phyloP scores from a whole-genome alignment of 2,113 vertebrate species.

The Propithecus coquereli region DNA sequence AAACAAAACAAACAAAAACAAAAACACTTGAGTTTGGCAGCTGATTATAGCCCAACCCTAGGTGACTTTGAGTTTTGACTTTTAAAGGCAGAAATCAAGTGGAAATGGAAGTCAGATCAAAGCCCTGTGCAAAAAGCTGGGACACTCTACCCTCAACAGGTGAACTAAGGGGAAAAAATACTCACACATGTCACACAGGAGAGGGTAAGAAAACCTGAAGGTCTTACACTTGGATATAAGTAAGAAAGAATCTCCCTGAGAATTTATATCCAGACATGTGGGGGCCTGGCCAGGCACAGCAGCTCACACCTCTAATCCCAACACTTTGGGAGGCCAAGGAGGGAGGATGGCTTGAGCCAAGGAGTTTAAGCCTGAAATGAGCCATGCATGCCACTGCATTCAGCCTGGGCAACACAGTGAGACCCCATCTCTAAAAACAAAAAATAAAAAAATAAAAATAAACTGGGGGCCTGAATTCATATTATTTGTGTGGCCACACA shows the following conservation, averaged over 20 bases:
- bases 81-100: constrained; percentile 12
- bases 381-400: too few relatives aligned
- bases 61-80: not conserved
- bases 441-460: not conserved
- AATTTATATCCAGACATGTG: not conserved
- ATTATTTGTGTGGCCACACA: not conserved
- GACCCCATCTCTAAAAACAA: too few relatives aligned
- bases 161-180: not conserved
- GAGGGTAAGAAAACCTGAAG: not conserved
- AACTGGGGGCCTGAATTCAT: not conserved
- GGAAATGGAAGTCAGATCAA: not conserved
- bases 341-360: too few relatives aligned
- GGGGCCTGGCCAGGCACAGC: too few relatives aligned
- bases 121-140: not conserved
- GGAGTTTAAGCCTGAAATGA: too few relatives aligned
- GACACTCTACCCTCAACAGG: not conserved
- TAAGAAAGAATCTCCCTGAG: not conserved
- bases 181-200: not conserved
- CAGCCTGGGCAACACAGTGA: too few relatives aligned
- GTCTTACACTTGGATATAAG: not conserved
- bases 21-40: not conserved
- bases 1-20: not conserved
- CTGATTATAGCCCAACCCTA: not conserved
- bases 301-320: too few relatives aligned
- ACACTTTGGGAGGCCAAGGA: too few relatives aligned